Base-by-base conservation (phyloP, 2,797 vertebrate species). In the Liparis tanakae region DNA sequence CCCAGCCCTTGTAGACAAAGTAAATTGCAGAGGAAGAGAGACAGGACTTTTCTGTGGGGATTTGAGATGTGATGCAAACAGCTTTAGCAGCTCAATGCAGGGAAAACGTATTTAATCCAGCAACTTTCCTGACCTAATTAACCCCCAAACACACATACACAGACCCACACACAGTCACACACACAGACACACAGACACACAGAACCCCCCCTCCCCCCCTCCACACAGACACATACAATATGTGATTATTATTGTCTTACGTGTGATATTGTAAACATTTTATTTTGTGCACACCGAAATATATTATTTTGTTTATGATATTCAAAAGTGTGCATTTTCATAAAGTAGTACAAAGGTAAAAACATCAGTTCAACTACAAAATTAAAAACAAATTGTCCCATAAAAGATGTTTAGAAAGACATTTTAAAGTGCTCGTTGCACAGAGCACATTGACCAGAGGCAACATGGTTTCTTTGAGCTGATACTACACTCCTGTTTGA, bases 1-100 rank as follows among this genome's bases (percentile, higher is more conserved):
- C 93, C 90, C 94, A 95, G 93, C 92, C 91, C 72, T 79, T 78
- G 92, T n/a, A 95, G 94, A 95, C 92, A 94, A 94, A 96, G 93
- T 95, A 96, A 96, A 97, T 93, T 95, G 94, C 94, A 93, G 89
- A 91, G 85, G 83, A 82, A 59, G 68, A 79, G 54, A 83, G 85
- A 68, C 53, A 1, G 7, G 55, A 79, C 71, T 81, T 94, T 34
- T 95, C 94, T 95, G 84, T 91, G 87, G 94, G 94, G 95, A 94
- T 93, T 93, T 90, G 70, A 88, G 83, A 67, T 81, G 67, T 4
- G 36, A 74, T 86, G 58, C 74, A 74, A 67, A 71, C 77, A 86
- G 72, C 56, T 79, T 72, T 48, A 76, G 39, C 51, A 25, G 74
- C 67, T 74, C 74, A 83, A 74, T 85, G 89, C 91, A 94, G 89